Conservation (phyloP, 2,888 invertebrate species). For the Lycophotia porphyrea region DNA sequence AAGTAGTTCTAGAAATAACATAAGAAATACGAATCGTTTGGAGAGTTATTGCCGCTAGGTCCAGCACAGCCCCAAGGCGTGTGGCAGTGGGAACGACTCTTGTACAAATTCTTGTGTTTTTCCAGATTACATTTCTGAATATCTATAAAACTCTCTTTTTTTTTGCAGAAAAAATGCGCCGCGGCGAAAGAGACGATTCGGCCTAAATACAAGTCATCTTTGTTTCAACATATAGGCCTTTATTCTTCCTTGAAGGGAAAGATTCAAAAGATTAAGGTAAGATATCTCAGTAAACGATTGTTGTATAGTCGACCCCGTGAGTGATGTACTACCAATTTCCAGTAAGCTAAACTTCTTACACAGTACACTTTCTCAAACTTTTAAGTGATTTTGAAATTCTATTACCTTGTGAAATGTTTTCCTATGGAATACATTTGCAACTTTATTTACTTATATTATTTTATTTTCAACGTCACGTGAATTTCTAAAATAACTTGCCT, state of each 20-base stretch:
- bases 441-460: neutral
- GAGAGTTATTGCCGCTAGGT: neutral
- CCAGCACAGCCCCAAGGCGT: neutral
- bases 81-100: neutral
- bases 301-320: neutral
- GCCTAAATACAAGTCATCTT: constrained; percentile 96
- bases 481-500: neutral
- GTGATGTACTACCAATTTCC: neutral
- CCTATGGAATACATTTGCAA: constrained; percentile 8
- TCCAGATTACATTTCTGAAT: too few species aligned
- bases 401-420: neutral
- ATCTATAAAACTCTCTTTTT: constrained; percentile 63
- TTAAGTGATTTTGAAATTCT: neutral
- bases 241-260: constrained; percentile 99
- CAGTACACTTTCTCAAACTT: neutral
- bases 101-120: neutral
- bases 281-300: neutral
- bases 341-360: neutral
- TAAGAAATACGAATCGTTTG: too few species aligned
- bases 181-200: constrained; percentile 94
- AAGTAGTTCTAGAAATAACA: too few species aligned
- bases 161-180: constrained; percentile 95
- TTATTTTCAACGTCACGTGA: neutral
- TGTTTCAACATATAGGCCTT: constrained; percentile 98
- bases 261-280: constrained; percentile 98